Conservation (phyloP, 2,113 vertebrate species). For the Gambusia affinis region DNA sequence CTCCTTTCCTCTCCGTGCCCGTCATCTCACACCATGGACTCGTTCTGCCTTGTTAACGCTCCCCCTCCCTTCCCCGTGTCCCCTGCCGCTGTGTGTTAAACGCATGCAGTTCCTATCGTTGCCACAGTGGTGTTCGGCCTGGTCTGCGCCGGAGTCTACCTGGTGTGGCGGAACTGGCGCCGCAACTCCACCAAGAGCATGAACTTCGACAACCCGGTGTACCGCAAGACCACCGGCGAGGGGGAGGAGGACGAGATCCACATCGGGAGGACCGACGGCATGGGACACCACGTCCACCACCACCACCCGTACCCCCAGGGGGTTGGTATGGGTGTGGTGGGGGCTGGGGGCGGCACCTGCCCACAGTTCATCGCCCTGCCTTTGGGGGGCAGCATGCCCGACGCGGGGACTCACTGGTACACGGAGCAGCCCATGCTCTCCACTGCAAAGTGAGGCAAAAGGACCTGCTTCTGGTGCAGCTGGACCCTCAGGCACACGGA, state of each 20-base stretch:
- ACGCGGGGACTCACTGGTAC: slow-evolving; percentile 83
- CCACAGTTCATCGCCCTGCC: slow-evolving; percentile 81
- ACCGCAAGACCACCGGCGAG: slow-evolving; percentile 94
- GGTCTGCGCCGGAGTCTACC: slow-evolving; percentile 89
- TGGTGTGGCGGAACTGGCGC: slow-evolving; percentile 97
- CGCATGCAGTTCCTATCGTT: slow-evolving; percentile 83
- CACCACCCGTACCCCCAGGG: slow-evolving; percentile 82
- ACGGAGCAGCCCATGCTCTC: slow-evolving; percentile 80
- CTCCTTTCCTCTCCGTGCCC: slow-evolving; percentile 47
- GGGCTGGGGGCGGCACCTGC: slow-evolving; percentile 65
- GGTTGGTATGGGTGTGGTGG: slow-evolving; percentile 68
- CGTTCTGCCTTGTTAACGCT: slow-evolving; percentile 70
- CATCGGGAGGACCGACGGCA: slow-evolving; percentile 87
- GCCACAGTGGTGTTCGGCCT: slow-evolving; percentile 89
- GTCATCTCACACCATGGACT: slow-evolving; percentile 68
- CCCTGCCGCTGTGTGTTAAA: slow-evolving; percentile 79
- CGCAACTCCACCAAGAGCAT: slow-evolving; percentile 98
- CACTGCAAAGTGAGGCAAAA: slow-evolving; percentile 67
- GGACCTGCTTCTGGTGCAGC: slow-evolving; percentile 13
- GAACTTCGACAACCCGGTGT: slow-evolving; percentile 99
- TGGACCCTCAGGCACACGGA: slow-evolving; percentile 56
- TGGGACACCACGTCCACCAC: slow-evolving; percentile 86
- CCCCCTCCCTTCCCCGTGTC: slow-evolving; percentile 51
- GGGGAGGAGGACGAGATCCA: slow-evolving; percentile 96
- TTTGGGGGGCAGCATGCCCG: slow-evolving; percentile 76